Percentiles rank a stretch among this genome's conserved stretches.
phyloP scores from a whole-genome alignment of 2,797 vertebrate genomes.

The Labroides dimidiatus region DNA sequence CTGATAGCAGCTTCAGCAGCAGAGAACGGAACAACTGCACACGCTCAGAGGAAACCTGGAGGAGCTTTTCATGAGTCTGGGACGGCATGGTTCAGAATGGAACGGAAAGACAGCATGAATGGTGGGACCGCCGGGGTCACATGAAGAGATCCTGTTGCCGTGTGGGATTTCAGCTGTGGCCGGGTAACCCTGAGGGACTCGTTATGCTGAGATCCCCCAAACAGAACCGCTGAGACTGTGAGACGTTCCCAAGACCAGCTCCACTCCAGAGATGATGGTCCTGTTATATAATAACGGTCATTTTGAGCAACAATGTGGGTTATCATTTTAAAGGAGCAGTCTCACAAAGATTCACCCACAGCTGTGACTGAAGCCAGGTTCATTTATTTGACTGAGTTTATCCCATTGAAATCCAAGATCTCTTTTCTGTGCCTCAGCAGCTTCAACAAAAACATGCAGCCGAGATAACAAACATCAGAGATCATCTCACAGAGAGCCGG shows the following conservation, averaged over 20 bases:
- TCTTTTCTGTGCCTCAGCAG: too few species aligned
- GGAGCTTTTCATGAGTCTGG: background rate
- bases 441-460: too few species aligned
- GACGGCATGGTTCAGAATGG: constrained; percentile 4
- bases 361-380: too few species aligned
- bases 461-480: too few species aligned
- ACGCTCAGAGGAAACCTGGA: constrained; percentile 11
- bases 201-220: constrained; percentile 44
- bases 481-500: too few species aligned
- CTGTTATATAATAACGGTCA: constrained; percentile 24
- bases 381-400: too few species aligned
- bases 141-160: constrained; percentile 47
- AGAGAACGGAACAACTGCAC: constrained; percentile 7
- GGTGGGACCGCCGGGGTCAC: constrained; percentile 23
- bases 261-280: background rate
- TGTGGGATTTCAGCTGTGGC: constrained; percentile 56
- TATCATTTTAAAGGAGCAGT: background rate
- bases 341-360: background rate
- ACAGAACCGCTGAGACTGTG: constrained; percentile 19
- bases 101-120: constrained; percentile 1
- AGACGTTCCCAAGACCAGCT: constrained; percentile 35
- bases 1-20: constrained; percentile 20
- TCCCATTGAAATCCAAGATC: too few species aligned
- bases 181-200: constrained; percentile 47
- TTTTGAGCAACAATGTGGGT: background rate